Evolutionary conservation across 2,797 vertebrate species (phyloP).

Genomic region (Cirrhinus molitorella): DNA sequence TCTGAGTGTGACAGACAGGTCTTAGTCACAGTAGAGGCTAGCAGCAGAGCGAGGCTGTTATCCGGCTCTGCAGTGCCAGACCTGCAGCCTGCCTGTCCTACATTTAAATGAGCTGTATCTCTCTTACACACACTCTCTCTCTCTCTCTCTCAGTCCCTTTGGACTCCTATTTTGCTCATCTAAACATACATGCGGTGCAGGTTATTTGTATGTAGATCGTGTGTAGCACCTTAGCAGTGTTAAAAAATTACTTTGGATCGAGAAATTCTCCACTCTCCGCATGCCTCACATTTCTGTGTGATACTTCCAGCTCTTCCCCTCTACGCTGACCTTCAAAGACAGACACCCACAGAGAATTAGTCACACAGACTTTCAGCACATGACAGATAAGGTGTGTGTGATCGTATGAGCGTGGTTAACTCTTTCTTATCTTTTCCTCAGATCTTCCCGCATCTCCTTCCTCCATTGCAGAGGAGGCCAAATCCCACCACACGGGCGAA

Average conservation of each 20-base stretch:
- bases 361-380: conserved; percentile 43
- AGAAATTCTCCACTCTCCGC: background rate
- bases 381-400: conserved; percentile 40
- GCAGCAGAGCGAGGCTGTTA: conserved; percentile 46
- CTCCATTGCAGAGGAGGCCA: conserved; percentile 76
- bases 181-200: conserved; percentile 4
- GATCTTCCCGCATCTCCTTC: conserved; percentile 77
- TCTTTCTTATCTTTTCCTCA: conserved; percentile 59
- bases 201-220: conserved; percentile 27
- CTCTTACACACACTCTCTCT: background rate
- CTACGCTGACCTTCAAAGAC: conserved; percentile 49
- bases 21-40: conserved; percentile 54
- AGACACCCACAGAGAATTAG: conserved; percentile 37
- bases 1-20: conserved; percentile 51
- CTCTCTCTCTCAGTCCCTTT: conserved; percentile 1
- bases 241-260: background rate
- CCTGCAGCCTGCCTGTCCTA: conserved; percentile 50
- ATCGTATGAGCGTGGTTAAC: background rate
- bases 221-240: background rate
- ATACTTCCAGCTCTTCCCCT: background rate
- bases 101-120: conserved; percentile 47
- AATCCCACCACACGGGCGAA: conserved; percentile 73
- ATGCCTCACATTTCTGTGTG: conserved; percentile 1
- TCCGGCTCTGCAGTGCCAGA: conserved; percentile 40
- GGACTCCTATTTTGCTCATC: conserved; percentile 10